Evolutionary conservation across 2,113 vertebrate genomes (phyloP).

Genomic region (Plotosus lineatus): DNA sequence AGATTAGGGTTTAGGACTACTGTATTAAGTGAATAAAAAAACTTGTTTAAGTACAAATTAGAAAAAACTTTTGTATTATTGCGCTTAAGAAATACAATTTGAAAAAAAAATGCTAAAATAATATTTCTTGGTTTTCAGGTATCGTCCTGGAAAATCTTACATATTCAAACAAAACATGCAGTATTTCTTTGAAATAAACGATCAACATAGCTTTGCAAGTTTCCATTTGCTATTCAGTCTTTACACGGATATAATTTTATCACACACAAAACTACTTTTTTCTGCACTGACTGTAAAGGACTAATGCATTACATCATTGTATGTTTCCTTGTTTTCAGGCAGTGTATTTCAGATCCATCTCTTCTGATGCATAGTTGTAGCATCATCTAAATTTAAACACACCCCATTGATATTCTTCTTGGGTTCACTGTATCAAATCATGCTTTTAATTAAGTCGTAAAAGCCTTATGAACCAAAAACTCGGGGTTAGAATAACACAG

Average conservation of each 20-base stretch:
- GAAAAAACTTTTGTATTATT: neutral
- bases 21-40: neutral
- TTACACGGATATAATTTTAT: neutral
- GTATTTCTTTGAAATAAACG: neutral
- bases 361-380: neutral
- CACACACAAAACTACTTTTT: neutral
- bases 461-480: constrained; percentile 51
- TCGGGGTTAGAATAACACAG: constrained; percentile 54
- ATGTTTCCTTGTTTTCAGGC: neutral
- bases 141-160: neutral
- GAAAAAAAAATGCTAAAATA: neutral
- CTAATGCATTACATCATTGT: neutral
- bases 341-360: neutral
- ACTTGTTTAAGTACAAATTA: neutral
- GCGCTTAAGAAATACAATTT: neutral
- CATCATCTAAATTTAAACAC: neutral
- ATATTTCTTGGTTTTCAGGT: neutral
- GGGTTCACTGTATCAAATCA: constrained; percentile 53
- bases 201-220: neutral
- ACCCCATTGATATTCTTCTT: neutral
- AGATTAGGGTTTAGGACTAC: neutral
- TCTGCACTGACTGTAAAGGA: neutral
- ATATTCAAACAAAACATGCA: neutral
- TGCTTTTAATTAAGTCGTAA: constrained; percentile 59
- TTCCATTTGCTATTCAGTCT: neutral